Evolutionary conservation across 2,888 invertebrate genomes (phyloP).

Genomic region (Drosophila robusta): DNA sequence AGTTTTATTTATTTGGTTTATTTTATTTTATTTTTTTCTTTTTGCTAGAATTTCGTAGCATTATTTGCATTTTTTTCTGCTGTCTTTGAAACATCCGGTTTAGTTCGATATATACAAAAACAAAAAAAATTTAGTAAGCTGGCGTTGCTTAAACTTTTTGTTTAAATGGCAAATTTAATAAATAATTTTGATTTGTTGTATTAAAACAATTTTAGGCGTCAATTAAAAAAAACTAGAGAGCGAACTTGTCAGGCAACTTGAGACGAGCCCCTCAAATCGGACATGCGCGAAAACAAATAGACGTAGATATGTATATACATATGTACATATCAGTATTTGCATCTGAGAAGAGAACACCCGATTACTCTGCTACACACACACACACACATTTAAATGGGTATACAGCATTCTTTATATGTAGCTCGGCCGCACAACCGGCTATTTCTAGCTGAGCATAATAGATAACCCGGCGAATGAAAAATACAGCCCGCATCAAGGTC

Average conservation of each 20-base stretch:
- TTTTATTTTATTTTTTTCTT: neutral
- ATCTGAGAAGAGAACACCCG: neutral
- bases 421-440: constrained; percentile 37
- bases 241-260: constrained; percentile 28
- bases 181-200: neutral
- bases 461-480: constrained; percentile 51
- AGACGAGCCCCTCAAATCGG: constrained; percentile 55
- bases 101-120: neutral
- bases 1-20: constrained; percentile 14
- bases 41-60: constrained; percentile 9
- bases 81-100: constrained; percentile 14
- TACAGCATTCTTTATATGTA: constrained; percentile 11
- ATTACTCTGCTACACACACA: neutral
- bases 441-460: constrained; percentile 53
- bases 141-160: neutral
- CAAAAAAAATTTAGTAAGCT: too few species aligned
- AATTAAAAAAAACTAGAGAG: constrained; percentile 8
- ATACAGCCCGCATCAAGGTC: constrained; percentile 66
- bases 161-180: neutral
- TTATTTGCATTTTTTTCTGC: constrained; percentile 11
- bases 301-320: too few species aligned
- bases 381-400: neutral
- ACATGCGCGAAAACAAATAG: constrained; percentile 6
- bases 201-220: neutral
- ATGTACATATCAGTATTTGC: neutral